Evolutionary conservation across 2,113 vertebrate genomes (phyloP).

Genomic region (Lycocorax pyrrhopterus): DNA sequence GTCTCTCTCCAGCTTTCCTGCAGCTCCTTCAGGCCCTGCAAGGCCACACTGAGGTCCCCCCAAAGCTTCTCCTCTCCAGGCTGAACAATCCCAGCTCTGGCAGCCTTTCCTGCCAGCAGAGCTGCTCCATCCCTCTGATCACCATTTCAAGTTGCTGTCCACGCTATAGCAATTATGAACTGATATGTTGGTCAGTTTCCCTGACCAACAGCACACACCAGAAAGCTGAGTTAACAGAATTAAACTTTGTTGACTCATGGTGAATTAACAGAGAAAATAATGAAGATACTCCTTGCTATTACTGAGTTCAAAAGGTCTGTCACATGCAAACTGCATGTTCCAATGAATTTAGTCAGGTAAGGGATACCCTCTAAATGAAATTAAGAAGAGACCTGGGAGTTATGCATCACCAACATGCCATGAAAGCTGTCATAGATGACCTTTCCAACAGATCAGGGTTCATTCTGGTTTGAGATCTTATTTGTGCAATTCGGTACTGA

Average conservation of each 20-base stretch:
- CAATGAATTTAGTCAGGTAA: not conserved
- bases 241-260: not conserved
- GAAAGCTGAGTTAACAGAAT: not conserved
- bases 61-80: not conserved
- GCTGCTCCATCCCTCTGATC: not conserved
- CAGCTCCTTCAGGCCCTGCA: not conserved
- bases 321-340: rapidly evolving
- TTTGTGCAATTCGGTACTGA: not conserved
- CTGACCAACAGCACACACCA: not conserved
- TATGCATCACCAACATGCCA: not conserved
- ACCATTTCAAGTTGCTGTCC: not conserved
- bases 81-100: not conserved
- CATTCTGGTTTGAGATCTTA: not conserved
- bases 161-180: not conserved
- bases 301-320: not conserved
- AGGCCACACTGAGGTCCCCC: not conserved
- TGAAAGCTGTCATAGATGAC: not conserved
- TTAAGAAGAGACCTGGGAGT: not conserved
- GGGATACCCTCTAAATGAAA: not conserved
- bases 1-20: not conserved
- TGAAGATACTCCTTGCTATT: not conserved
- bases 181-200: not conserved
- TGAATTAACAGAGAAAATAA: not conserved
- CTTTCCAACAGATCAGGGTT: not conserved
- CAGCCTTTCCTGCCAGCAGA: not conserved